Conservation (phyloP, 2,888 invertebrate species). For the Mythimna lalbum region DNA sequence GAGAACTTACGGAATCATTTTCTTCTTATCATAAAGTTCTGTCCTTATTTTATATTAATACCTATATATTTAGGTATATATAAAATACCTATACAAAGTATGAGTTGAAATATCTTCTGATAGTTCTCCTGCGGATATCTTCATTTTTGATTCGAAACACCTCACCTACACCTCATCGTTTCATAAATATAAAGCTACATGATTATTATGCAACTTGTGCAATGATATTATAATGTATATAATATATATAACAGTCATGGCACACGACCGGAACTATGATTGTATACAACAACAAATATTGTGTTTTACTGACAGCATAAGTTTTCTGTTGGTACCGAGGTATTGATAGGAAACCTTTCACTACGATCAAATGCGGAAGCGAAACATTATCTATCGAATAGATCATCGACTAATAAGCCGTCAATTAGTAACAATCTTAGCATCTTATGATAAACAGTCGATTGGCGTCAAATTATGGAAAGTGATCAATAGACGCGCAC, state of each 20-base stretch:
- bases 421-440: background rate
- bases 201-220: background rate
- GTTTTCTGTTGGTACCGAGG: background rate
- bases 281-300: background rate
- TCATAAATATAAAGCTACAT: too few species aligned
- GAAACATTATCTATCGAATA: background rate
- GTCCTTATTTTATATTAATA: too few species aligned
- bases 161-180: too few species aligned
- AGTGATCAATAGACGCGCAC: too few species aligned
- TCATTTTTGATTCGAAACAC: too few species aligned
- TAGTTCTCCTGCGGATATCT: too few species aligned
- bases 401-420: background rate
- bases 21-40: too few species aligned
- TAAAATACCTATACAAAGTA: too few species aligned
- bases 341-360: slow-evolving; percentile 9
- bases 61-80: too few species aligned
- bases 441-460: background rate
- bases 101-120: too few species aligned
- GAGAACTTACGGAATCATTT: too few species aligned
- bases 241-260: background rate
- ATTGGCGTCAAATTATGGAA: background rate
- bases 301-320: background rate
- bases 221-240: background rate
- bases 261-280: background rate
- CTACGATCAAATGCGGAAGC: background rate